phyloP scores from a whole-genome alignment of 2,797 vertebrate genomes.

The Clangula hyemalis region DNA sequence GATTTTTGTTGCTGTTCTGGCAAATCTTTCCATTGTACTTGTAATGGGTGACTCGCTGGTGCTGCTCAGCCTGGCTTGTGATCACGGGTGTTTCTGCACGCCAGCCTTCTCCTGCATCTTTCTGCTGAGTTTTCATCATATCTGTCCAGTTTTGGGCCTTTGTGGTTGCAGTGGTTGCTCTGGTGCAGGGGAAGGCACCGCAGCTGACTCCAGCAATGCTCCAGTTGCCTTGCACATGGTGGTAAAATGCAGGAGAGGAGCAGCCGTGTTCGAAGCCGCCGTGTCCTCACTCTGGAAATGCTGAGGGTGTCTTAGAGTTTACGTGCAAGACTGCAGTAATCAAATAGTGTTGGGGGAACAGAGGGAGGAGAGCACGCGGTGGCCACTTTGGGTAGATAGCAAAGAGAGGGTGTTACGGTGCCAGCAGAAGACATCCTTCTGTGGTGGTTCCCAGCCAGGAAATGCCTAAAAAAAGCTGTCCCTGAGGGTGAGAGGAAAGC shows the following conservation, averaged over 20 bases:
- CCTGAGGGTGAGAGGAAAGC: background rate
- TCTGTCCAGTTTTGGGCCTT: background rate
- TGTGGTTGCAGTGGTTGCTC: background rate
- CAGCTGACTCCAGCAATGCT: background rate
- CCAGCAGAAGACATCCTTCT: slow-evolving; percentile 1
- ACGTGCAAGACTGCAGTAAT: background rate
- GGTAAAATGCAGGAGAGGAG: background rate
- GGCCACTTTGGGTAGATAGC: background rate
- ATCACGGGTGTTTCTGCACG: background rate
- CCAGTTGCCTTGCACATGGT: background rate
- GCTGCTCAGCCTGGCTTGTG: background rate
- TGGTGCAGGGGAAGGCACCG: background rate
- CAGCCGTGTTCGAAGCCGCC: background rate
- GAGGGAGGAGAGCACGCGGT: background rate
- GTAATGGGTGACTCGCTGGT: background rate
- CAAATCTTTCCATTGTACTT: background rate
- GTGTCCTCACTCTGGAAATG: background rate
- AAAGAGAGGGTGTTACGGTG: background rate
- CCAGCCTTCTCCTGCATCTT: background rate
- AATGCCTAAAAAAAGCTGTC: background rate
- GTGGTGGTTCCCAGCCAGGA: background rate
- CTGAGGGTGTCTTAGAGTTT: background rate
- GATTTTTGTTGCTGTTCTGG: background rate
- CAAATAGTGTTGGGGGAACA: background rate
- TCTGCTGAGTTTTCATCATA: background rate